Evolutionary conservation across 2,113 vertebrate genomes (phyloP), one percentile per base, ranked within the genome.

Genomic region (Heloderma charlesbogerti): DNA sequence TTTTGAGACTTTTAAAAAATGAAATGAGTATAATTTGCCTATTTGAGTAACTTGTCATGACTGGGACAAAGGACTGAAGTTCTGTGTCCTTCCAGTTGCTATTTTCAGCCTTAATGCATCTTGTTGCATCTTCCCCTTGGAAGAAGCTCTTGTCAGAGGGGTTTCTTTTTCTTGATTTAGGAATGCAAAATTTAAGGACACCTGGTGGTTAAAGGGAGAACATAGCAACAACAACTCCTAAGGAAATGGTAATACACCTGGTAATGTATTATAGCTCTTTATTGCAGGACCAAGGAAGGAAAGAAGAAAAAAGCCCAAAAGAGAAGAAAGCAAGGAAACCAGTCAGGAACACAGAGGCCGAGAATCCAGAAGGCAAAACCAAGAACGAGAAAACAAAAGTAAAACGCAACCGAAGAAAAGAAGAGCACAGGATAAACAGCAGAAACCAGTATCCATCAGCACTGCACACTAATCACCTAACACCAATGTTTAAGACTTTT

Each of bases 401-500:
- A 99, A 98, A 98, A 98, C 95, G 37, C 98, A 99, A 98, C 97
- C 98, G 94, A 98, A 98, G 96, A 98, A 97, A 92, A 97, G 98
- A 94, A 98, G 98, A 97, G 97, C 95, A 93, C 98, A 98, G 84
- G 97, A 98, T 91, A 98, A 97, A 95, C 97, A 98, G 78, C 94
- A 97, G 82, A 97, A 97, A 94, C 96, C 97, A 91, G 97, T 97
- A 91, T 96, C 97, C 5, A 80, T 92, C 78, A 96, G 97, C 96
- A 96, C 97, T 92, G 97, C 97, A 96, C 98, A 98, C 95, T 98
- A 98, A 96, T 84, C 93, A 95, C 96, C 95, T 95, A 95, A 88
- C 92, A 92, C 91, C 95, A 95, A 96, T 95, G 93, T 95, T 51
- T 92, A 94, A 95, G 96, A 97, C 94, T 97, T 96, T 96, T 97